These are phyloP conservation scores for Chloroceryle aenea DNA, from an alignment of 2,113 vertebrate species.

Conservation along the genomic window DNA sequence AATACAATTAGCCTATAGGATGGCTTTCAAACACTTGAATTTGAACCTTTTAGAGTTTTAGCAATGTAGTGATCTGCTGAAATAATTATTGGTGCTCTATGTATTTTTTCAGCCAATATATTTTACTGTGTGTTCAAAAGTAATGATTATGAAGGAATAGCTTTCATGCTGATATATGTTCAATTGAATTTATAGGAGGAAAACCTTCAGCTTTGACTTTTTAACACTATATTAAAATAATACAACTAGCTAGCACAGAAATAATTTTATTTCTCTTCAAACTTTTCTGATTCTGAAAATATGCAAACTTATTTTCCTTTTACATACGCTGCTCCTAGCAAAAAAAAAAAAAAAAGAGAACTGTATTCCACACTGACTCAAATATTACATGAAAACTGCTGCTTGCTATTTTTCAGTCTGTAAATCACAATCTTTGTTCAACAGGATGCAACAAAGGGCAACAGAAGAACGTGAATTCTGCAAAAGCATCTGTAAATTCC, in stretches of 20 bases:
- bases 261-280: neutral
- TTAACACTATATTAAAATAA: neutral
- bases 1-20: conserved; percentile 52
- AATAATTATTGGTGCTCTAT: neutral
- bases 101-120: neutral
- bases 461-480: neutral
- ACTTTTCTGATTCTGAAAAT: neutral
- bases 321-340: neutral
- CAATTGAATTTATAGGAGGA: neutral
- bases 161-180: neutral
- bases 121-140: neutral
- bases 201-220: neutral
- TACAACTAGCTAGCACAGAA: neutral
- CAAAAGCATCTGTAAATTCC: neutral
- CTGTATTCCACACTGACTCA: neutral
- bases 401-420: neutral
- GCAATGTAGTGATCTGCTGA: neutral
- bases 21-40: conserved; percentile 44
- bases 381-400: neutral
- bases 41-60: conserved; percentile 35
- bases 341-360: neutral
- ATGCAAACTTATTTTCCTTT: neutral
- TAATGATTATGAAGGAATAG: neutral
- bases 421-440: neutral
- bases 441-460: neutral